A percentile compares a stretch with the other conserved stretches of the same genome.
Conservation (phyloP, 2,113 vertebrate genomes). For the Chamaea fasciata region DNA sequence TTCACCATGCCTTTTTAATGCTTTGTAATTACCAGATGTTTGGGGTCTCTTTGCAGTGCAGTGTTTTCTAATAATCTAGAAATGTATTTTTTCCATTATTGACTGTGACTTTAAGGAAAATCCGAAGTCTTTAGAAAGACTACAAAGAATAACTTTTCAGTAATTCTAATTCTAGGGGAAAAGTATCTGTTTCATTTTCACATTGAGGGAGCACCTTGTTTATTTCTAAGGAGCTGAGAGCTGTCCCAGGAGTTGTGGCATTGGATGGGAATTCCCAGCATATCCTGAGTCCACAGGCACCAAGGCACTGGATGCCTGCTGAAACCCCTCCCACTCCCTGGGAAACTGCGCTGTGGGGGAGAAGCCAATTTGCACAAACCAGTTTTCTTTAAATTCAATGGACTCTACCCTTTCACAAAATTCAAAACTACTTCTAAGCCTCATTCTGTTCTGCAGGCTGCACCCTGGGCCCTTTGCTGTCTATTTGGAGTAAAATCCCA, state of each 20-base stretch:
- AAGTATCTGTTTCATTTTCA: background rate
- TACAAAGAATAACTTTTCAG: background rate
- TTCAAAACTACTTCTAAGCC: background rate
- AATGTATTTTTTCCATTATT: background rate
- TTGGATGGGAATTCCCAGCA: background rate
- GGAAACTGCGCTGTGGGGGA: background rate
- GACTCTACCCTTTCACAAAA: background rate
- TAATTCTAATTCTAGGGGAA: background rate
- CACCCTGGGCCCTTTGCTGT: background rate
- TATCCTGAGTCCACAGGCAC: background rate
- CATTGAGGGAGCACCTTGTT: background rate
- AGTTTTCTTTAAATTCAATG: background rate
- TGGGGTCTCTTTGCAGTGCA: background rate
- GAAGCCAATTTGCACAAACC: background rate
- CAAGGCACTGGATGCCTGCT: background rate
- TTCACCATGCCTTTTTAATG: background rate
- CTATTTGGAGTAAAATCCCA: background rate
- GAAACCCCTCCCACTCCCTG: background rate
- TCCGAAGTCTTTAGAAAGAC: background rate
- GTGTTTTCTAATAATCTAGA: background rate
- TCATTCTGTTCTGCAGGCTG: background rate
- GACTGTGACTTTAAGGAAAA: background rate
- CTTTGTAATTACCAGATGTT: background rate
- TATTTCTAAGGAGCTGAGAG: background rate
- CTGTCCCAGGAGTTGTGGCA: accelerated